Base-by-base conservation (phyloP, 2,797 vertebrate genomes). In the Cryptoprocta ferox region DNA sequence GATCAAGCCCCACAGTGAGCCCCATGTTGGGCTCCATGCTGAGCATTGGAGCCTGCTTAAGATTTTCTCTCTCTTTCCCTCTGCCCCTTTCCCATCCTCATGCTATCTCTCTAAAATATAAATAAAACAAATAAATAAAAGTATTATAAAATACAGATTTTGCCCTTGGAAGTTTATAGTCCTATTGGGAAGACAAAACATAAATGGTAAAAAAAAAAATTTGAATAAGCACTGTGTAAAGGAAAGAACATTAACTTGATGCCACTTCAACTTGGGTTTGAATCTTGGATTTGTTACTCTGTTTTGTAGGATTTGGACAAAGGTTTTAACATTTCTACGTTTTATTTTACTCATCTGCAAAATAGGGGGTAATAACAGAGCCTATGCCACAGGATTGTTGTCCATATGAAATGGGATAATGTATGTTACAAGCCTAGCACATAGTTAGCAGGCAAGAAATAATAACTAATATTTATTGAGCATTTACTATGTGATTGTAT, bases 401-500 rank as follows among this genome's bases (percentile, higher is more conserved):
- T 91, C 12, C 42, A 35, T 83, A 90, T 90, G 78, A 79, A 90
- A 50, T 93, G 61, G 11, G 8, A 82, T 89, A 82, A 76, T 87
- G 8, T 59, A 24, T 61, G 24, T 71, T 16, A 78, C 63, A 91
- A 66, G 10, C 37, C 37, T 66, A 90, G 42, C 28, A 66, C 14
- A 65, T 70, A 59, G 1, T 71, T 68, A 91, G 42, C 16, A 93
- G 28, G 8, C 18, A 73, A 76, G 19, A 85, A 86, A 94, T 73
- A 59, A 94, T 96, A 63, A 50, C 35, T 89, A 84, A 73, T 86
- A 48, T 92, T 89, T 76, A 75, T 32, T 61, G 24, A 92, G 42
- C 65, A 89, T 16, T 88, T 83, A 61, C 37, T 70, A 28, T 50
- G 24, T 94, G 53, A 94, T 48, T 85, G 18, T 68, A 59, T 5